Evolutionary conservation across 2,888 invertebrate species (phyloP).

Genomic region (Megastigmus dorsalis): DNA sequence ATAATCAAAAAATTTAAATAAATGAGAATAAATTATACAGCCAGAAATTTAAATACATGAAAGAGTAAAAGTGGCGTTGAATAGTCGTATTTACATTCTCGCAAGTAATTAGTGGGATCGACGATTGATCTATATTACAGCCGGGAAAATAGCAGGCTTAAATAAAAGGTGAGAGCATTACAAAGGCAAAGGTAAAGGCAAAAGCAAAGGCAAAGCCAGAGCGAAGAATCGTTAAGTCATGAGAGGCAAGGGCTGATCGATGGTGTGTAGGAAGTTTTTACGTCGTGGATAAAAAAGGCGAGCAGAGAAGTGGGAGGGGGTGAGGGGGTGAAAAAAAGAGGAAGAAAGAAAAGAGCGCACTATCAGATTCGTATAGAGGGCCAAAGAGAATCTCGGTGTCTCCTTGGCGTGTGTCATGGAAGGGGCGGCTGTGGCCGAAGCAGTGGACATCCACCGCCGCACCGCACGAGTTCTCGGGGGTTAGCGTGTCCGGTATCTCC

Average conservation of each 20-base stretch:
- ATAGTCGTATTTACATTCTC: background rate
- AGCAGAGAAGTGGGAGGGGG: background rate
- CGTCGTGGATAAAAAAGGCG: constrained; percentile 33
- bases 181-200: background rate
- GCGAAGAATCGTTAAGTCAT: constrained; percentile 51
- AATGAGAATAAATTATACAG: too few relatives aligned
- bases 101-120: constrained; percentile 20
- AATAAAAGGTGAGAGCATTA: constrained; percentile 28
- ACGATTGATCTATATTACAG: background rate
- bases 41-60: background rate
- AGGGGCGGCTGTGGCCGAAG: background rate
- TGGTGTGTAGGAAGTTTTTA: constrained; percentile 48
- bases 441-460: constrained; percentile 36
- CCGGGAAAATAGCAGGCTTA: background rate
- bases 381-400: constrained; percentile 54
- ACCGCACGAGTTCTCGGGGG: constrained; percentile 14
- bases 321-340: too few relatives aligned
- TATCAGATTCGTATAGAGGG: constrained; percentile 48
- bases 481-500: constrained; percentile 73
- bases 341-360: constrained; percentile 15
- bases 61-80: background rate
- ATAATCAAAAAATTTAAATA: background rate
- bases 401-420: constrained; percentile 51
- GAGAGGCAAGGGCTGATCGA: constrained; percentile 49
- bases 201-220: background rate